Evolutionary conservation across 92 coral and sea anemone species (phyloP).

Genomic region (Siderastrea radians): DNA sequence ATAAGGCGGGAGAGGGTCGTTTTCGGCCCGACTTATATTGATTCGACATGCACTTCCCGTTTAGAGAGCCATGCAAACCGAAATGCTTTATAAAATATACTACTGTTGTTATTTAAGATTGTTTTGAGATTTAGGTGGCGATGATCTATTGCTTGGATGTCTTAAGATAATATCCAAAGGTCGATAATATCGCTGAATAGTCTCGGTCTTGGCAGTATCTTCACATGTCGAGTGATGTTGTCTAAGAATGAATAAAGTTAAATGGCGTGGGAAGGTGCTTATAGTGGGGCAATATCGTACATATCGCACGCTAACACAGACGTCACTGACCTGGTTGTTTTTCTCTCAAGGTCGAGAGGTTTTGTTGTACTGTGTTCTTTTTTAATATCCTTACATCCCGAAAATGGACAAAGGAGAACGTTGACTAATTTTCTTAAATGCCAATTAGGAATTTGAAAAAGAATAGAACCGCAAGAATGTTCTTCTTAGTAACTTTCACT

Average conservation of each 20-base stretch:
- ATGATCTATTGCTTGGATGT: conserved; percentile 47
- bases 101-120: conserved; percentile 42
- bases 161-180: conserved; percentile 42
- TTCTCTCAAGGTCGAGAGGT: conserved; percentile 57
- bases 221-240: conserved; percentile 19
- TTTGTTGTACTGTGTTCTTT: conserved; percentile 14
- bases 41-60: conserved; percentile 44
- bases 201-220: conserved; percentile 19
- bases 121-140: conserved; percentile 47
- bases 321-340: conserved; percentile 54
- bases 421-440: background rate
- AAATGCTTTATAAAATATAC: conserved; percentile 1
- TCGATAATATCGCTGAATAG: conserved; percentile 38
- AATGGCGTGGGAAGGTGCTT: conserved; percentile 55
- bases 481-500: background rate
- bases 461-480: background rate
- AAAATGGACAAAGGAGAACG: background rate
- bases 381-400: background rate
- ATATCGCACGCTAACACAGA: conserved; percentile 48
- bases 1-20: conserved; percentile 25
- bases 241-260: conserved; percentile 28
- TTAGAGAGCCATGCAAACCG: conserved; percentile 36
- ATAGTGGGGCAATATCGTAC: conserved; percentile 33
- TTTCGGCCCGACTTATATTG: conserved; percentile 48
- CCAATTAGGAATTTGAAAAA: background rate